Conservation (phyloP, 2,113 vertebrate genomes). For the Entosphenus tridentatus region DNA sequence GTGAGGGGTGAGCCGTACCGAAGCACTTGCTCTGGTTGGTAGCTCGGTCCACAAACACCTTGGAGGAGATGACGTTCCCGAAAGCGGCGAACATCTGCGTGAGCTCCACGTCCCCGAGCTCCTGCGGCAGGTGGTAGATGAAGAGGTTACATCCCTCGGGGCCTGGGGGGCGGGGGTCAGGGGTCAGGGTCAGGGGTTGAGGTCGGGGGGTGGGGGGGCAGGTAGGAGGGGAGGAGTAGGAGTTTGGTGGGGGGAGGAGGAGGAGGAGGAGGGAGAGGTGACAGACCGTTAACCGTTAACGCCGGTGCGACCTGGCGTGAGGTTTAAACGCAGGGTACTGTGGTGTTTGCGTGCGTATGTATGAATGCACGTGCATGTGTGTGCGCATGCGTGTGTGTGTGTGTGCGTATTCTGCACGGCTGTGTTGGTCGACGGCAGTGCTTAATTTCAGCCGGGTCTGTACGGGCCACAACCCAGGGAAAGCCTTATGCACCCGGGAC, state of each 20-base stretch:
- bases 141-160: slow-evolving; percentile 95
- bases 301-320: not conserved
- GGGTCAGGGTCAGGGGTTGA: not conserved
- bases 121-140: slow-evolving; percentile 97
- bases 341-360: not conserved
- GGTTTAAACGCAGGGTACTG: not conserved
- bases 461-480: too few relatives aligned
- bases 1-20: slow-evolving; percentile 26
- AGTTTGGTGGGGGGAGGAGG: not conserved
- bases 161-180: slow-evolving; percentile 25
- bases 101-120: slow-evolving; percentile 86
- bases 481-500: too few relatives aligned
- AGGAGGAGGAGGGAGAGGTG: not conserved
- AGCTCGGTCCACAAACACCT: slow-evolving; percentile 85
- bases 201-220: not conserved
- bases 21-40: slow-evolving; percentile 99
- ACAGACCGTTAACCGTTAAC: not conserved
- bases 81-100: slow-evolving; percentile 96
- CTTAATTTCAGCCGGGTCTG: too few relatives aligned
- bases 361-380: too few relatives aligned
- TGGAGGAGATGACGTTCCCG: slow-evolving; percentile 87
- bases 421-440: too few relatives aligned
- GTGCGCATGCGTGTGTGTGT: too few relatives aligned
- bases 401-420: too few relatives aligned
- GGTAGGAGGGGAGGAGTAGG: not conserved